Base-by-base conservation (phyloP, 2,888 invertebrate genomes). In the Drosophila meridiana region DNA sequence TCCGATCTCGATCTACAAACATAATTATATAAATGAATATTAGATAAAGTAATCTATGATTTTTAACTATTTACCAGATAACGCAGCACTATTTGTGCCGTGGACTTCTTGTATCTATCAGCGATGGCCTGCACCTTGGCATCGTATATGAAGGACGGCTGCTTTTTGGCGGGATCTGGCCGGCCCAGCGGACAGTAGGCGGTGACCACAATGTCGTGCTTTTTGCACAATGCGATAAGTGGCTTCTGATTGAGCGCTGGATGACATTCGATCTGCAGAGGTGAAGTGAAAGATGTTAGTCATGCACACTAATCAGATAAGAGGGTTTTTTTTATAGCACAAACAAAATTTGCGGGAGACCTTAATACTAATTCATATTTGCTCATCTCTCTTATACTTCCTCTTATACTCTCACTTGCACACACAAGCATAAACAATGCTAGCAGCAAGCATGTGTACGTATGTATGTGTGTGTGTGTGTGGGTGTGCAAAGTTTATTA, bases 171-270 rank as follows among this genome's bases (percentile, higher is more conserved):
- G 45, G 96, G 94, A 89, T 96, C 95, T 0, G 96, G 96, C 0
- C 96, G 95, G 11, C 96, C 97, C 9, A 97, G 94, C 0, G 97
- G 97, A 62, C 96, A 96, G 92, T 97, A 98, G 0, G 96, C 97
- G 1, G 96, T 96, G 11, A 97, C 94, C 0, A 93, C 93, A 42
- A 97, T 95, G 58, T 94, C 94, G 0, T 94, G 93, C 0, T 94
- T 93, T 78, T 94, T 94, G 93, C 97, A 96, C 91, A 95, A 95
- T 34, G 95, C 94, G 40, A 95, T 94, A 63, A 97, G 91, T 82
- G 95, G 94, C 78, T 94, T 94, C 90, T 97, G 96, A 88, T 95
- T 95, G 34, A 96, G 85, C 76, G 94, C 95, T 0, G 95, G 95
- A 81, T 95, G 95, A 55, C 95, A 94, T 92, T 96, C 96, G 70